Evolutionary conservation across 2,113 vertebrate genomes (phyloP).

Genomic region (rabbit (Oryctolagus cuniculus)): DNA sequence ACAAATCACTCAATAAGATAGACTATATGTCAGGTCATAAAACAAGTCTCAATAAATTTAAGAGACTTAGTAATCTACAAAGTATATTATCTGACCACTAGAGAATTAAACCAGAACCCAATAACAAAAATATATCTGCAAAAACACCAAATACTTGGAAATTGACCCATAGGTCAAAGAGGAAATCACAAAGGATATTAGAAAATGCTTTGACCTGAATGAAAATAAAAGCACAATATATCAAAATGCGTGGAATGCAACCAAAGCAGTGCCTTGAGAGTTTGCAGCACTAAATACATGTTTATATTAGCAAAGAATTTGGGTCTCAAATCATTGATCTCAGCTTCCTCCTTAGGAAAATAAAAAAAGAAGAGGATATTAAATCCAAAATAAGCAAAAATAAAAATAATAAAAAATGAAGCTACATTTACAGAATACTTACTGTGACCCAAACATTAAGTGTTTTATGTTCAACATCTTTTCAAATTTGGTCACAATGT

Average conservation of each 20-base stretch:
- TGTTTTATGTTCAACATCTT: neutral
- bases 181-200: constrained; percentile 18
- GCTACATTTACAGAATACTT: neutral
- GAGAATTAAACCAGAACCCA: neutral
- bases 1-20: neutral
- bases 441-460: neutral
- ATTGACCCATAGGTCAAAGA: neutral
- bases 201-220: neutral
- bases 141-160: constrained; percentile 61
- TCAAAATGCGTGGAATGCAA: constrained; percentile 24
- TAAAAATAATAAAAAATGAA: constrained; percentile 43
- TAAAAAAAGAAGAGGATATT: constrained; percentile 35
- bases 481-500: neutral
- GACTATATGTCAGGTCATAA: neutral
- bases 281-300: neutral
- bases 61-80: neutral
- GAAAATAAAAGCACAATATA: constrained; percentile 31
- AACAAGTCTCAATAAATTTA: neutral
- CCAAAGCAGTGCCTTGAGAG: neutral
- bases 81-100: neutral
- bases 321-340: neutral
- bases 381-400: constrained; percentile 36
- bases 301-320: constrained; percentile 17
- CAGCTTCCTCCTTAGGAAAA: constrained; percentile 42
- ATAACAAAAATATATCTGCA: neutral